phyloP scores from a whole-genome alignment of 2,113 vertebrate species.

The Elachura formosa region DNA sequence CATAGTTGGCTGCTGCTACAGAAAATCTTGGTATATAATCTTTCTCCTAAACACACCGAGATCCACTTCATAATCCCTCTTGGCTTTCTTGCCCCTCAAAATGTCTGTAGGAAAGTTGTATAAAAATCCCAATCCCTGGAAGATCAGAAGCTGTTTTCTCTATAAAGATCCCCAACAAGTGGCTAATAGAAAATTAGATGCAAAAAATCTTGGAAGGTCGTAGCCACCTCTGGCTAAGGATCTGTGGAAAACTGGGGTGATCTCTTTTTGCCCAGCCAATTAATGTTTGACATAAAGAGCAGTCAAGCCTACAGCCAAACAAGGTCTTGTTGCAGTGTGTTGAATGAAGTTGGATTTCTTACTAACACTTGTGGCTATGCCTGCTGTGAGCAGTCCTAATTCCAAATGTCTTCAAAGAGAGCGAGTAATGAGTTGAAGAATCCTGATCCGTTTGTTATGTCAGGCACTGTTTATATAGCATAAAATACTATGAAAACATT shows the following conservation, averaged over 20 bases:
- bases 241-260: not conserved
- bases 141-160: not conserved
- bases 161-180: not conserved
- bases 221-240: not conserved
- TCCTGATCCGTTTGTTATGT: not conserved
- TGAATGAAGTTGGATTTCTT: not conserved
- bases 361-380: accelerated
- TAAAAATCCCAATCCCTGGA: not conserved
- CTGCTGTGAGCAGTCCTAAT: not conserved
- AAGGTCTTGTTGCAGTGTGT: not conserved
- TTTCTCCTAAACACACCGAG: not conserved
- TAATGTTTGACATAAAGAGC: not conserved
- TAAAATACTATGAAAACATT: not conserved
- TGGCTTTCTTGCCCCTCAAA: not conserved
- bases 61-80: not conserved
- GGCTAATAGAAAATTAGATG: not conserved
- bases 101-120: not conserved
- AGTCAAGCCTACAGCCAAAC: not conserved
- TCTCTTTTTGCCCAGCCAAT: not conserved
- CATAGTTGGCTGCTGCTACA: not conserved
- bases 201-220: not conserved
- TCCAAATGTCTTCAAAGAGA: not conserved
- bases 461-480: not conserved
- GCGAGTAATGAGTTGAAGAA: not conserved
- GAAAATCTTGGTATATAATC: not conserved